These are phyloP conservation scores for Eurosta solidaginis DNA, from an alignment of 1,140 invertebrate genomes.

Conservation along the genomic window DNA sequence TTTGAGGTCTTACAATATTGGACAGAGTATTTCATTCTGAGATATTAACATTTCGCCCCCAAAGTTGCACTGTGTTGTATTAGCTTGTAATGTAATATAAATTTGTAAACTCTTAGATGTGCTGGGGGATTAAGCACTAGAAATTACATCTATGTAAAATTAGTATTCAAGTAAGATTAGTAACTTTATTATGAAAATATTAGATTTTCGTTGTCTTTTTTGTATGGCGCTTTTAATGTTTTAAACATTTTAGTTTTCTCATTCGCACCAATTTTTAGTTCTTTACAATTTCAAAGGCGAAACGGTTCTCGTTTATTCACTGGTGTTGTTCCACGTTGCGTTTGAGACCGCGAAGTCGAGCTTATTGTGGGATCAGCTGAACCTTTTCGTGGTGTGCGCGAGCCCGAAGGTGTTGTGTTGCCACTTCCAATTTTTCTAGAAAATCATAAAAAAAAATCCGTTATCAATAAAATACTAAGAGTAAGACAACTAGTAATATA, in stretches of 20 bases:
- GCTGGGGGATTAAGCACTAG: too few relatives aligned
- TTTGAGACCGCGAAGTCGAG: conserved; percentile 52
- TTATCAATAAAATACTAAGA: neutral
- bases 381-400: conserved; percentile 58
- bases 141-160: neutral
- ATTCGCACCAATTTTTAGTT: neutral
- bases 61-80: too few relatives aligned
- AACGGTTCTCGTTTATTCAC: conserved; percentile 69
- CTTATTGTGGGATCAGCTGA: conserved; percentile 56
- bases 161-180: neutral
- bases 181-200: conserved; percentile 6
- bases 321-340: conserved; percentile 65
- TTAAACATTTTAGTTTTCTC: neutral
- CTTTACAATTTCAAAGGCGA: conserved; percentile 63
- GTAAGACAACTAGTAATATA: too few relatives aligned
- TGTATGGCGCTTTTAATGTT: neutral
- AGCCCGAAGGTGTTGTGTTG: conserved; percentile 57
- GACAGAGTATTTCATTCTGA: too few relatives aligned
- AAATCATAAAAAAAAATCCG: neutral
- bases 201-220: conserved; percentile 17
- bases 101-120: too few relatives aligned
- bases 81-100: too few relatives aligned
- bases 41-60: too few relatives aligned
- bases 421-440: conserved; percentile 56
- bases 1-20: too few relatives aligned